Percentiles rank a stretch among this genome's conserved stretches.
These are phyloP conservation scores for Lysiphlebus fabarum DNA, from an alignment of 1,140 invertebrate species.

Conservation along the genomic window DNA sequence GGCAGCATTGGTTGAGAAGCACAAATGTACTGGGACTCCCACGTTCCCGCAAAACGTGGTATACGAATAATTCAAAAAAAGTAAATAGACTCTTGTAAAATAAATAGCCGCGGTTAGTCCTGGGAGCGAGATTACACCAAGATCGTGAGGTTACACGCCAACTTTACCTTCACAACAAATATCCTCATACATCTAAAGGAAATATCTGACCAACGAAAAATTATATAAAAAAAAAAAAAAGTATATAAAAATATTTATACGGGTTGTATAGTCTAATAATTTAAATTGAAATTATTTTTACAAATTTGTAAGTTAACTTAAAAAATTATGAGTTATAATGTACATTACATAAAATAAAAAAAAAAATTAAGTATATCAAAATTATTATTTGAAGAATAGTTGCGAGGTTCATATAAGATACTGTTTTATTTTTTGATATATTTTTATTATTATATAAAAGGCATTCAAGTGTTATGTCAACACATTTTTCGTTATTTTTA, in stretches of 20 bases:
- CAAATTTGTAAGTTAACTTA: too few species aligned
- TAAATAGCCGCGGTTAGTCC: slow-evolving; percentile 17
- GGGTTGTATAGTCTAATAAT: too few species aligned
- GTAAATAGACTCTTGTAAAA: slow-evolving; percentile 6
- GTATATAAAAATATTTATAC: background rate
- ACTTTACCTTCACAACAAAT: slow-evolving; percentile 4
- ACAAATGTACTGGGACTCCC: slow-evolving; percentile 13
- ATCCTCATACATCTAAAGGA: background rate
- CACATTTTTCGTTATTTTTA: too few species aligned
- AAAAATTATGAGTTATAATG: too few species aligned
- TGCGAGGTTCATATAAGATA: too few species aligned
- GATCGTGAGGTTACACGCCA: slow-evolving; percentile 15
- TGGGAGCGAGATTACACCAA: slow-evolving; percentile 14
- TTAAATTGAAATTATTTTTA: too few species aligned
- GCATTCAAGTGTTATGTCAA: too few species aligned
- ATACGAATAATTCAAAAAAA: background rate
- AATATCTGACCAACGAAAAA: background rate
- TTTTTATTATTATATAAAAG: too few species aligned
- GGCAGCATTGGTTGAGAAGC: slow-evolving; percentile 9
- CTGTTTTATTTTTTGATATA: too few species aligned
- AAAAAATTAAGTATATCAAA: too few species aligned
- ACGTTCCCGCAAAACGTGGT: slow-evolving; percentile 12
- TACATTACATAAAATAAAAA: too few species aligned
- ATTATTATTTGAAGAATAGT: too few species aligned
- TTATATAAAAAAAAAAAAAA: background rate